phyloP scores from a whole-genome alignment of 2,888 invertebrate genomes.

The Nemapogon koenigi region DNA sequence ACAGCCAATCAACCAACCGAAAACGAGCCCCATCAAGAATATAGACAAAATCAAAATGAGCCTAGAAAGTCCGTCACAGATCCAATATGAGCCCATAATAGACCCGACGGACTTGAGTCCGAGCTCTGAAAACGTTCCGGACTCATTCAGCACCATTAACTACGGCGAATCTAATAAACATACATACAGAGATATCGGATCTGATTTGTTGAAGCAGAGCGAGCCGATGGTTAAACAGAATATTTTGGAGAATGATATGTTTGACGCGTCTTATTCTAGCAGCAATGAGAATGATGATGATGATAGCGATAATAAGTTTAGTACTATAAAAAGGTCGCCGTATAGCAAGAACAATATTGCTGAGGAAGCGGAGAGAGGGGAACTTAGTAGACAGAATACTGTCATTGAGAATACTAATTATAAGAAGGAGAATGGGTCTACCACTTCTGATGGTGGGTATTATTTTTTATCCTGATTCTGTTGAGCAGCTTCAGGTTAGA shows the following conservation, averaged over 20 bases:
- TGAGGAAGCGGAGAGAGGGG: conserved; percentile 31
- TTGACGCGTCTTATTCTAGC: conserved; percentile 55
- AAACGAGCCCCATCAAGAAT: conserved; percentile 44
- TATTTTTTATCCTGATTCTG: too few relatives aligned
- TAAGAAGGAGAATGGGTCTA: conserved; percentile 17
- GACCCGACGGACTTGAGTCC: conserved; percentile 51
- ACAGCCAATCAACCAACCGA: conserved; percentile 27
- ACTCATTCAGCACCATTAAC: conserved; percentile 44
- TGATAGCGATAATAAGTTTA: conserved; percentile 73
- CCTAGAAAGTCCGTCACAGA: conserved; percentile 53
- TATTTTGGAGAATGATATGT: conserved; percentile 58
- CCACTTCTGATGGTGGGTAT: conserved; percentile 39
- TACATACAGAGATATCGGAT: conserved; percentile 33
- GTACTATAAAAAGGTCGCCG: conserved; percentile 74
- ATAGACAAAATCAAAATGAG: conserved; percentile 60
- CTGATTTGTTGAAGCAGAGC: conserved; percentile 31
- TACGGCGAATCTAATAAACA: conserved; percentile 31
- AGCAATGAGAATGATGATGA: conserved; percentile 65
- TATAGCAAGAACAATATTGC: conserved; percentile 59
- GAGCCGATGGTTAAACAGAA: conserved; percentile 61
- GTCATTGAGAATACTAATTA: conserved; percentile 47
- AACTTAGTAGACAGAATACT: conserved; percentile 51
- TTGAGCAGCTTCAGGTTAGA: too few relatives aligned
- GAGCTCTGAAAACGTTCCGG: conserved; percentile 40
- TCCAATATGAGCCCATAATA: conserved; percentile 56